Evolutionary conservation across 2,797 vertebrate species (phyloP).

Genomic region (Stomatorhinus walkeri): DNA sequence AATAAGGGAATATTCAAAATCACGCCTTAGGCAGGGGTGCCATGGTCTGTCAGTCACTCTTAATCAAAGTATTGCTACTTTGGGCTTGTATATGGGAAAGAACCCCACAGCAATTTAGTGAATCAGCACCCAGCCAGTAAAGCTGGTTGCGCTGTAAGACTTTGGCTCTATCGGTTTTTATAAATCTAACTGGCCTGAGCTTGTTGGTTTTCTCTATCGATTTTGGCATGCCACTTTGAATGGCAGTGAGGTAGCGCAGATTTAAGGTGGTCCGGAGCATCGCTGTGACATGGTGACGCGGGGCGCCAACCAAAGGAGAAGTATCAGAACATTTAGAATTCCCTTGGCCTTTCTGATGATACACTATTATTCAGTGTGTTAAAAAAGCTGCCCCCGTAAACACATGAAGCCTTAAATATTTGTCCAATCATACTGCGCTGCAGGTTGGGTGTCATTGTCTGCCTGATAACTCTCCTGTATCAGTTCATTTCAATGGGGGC

Average conservation of each 20-base stretch:
- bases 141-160: background rate
- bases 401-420: background rate
- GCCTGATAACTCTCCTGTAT: too few relatives aligned
- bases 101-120: background rate
- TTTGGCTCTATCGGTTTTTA: background rate
- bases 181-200: background rate
- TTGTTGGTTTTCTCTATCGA: background rate
- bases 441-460: background rate
- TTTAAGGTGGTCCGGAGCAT: background rate
- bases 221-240: background rate
- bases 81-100: too few relatives aligned
- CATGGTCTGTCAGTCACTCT: background rate
- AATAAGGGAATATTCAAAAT: background rate
- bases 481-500: too few relatives aligned
- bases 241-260: background rate
- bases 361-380: background rate
- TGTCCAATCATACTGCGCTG: background rate
- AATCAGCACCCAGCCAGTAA: background rate
- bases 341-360: background rate
- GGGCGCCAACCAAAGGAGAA: background rate
- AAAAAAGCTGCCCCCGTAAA: background rate
- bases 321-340: background rate
- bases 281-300: background rate
- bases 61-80: background rate
- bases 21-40: background rate